Evolutionary conservation across 2,888 invertebrate species (phyloP).

Genomic region (Augiades crinisus): DNA sequence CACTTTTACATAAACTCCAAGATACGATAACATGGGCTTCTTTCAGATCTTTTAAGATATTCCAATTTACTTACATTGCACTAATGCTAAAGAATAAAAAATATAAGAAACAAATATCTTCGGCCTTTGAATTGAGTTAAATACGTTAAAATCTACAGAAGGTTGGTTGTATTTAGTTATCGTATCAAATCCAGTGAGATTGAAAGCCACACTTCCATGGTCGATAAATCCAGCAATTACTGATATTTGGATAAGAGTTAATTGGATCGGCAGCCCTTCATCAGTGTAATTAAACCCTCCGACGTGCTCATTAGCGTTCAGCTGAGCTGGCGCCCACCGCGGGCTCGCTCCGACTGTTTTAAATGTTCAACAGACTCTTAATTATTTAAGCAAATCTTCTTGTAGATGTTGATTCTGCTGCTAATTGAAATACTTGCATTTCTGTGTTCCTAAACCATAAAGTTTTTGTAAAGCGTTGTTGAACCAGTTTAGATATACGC

Average conservation of each 20-base stretch:
- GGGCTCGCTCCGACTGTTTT: conserved; percentile 4
- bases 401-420: neutral
- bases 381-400: conserved; percentile 9
- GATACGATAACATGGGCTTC: no score
- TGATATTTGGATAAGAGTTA: conserved; percentile 26
- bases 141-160: neutral
- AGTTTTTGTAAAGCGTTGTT: no score
- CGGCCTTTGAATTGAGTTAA: no score
- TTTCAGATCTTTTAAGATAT: no score
- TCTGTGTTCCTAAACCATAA: conserved; percentile 3
- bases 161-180: no score
- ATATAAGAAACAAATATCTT: no score
- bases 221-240: conserved; percentile 26
- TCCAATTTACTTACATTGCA: no score
- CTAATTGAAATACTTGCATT: no score
- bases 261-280: conserved; percentile 22
- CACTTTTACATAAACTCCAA: no score
- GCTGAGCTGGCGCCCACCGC: conserved; percentile 23
- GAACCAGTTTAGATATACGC: no score
- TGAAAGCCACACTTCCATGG: conserved; percentile 1
- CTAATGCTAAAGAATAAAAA: no score
- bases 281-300: conserved; percentile 23
- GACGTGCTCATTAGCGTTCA: conserved; percentile 20
- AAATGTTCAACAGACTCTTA: conserved; percentile 5
- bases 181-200: neutral